Base-by-base conservation (phyloP, 2,113 vertebrate genomes). In the Plecotus auritus region DNA sequence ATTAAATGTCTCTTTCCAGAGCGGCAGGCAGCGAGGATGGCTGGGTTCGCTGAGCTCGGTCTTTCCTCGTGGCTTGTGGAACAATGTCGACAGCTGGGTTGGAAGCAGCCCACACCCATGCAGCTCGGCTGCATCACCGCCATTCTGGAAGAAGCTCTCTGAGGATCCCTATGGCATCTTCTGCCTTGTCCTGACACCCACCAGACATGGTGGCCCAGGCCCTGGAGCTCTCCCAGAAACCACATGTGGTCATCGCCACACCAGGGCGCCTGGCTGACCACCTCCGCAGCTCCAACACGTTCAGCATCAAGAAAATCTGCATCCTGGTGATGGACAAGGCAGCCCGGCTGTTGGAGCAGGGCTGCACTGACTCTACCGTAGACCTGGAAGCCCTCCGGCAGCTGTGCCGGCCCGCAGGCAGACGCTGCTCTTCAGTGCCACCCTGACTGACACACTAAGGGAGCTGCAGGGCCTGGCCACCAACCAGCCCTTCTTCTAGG, bases 101-200 rank as follows among this genome's bases (percentile, higher is more conserved):
- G 99, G 95, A 97, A 94, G 91, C 98, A 99, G 90, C 99, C 99
- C 45, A 99, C 99, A 17, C 97, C 99, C 0, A 99, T 99, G 10
- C 99, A 99, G 97, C 98, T 99, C 30, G 98, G 98, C 74, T 99
- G 99, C 61, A 97, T 99, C 92, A 99, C 99, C 9, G 97, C 99
- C 0, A 99, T 99, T 30, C 96, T 99, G 40, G 97, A 99, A 93
- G 97, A 99, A 99, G 93, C 98, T 99, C 0, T 99, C 99, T 0
- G 98, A 99, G 96, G 99, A 99, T 4, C 99, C 99, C 1, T 99
- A 99, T n/a, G 99, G 99, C 32, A 99, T 99, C 97, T 99, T 99
- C 98, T 99, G 99, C 97, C 96, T 99, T 18, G 99, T 99, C 23
- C 98, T 99, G 59, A 99, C 99, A 0, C 99, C 99, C 2, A 99